A percentile compares a stretch with the other conserved stretches of the same genome.
Evolutionary conservation across 2,888 invertebrate genomes (phyloP).

Genomic region (Drosophila tripunctata): DNA sequence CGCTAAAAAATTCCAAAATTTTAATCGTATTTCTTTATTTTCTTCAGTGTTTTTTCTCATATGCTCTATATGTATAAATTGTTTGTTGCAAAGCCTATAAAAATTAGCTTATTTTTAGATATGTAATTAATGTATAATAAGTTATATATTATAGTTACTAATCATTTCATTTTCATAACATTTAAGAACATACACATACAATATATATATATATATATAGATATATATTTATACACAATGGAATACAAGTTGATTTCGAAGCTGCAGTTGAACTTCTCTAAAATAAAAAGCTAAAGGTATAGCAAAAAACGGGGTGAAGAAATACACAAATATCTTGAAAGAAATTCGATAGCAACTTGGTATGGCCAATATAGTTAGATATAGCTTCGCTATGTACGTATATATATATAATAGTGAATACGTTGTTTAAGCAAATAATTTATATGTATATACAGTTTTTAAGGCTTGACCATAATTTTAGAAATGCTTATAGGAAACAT

Average conservation of each 20-base stretch:
- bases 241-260: neutral
- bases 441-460: neutral
- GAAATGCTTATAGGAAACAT: too few species aligned
- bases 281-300: too few species aligned
- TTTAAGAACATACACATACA: constrained; percentile 17
- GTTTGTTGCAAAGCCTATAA: constrained; percentile 1
- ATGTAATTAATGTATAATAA: constrained; percentile 4
- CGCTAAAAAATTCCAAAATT: neutral
- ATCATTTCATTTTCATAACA: constrained; percentile 15
- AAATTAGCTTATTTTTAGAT: neutral
- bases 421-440: too few species aligned
- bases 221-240: constrained; percentile 7
- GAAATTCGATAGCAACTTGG: too few species aligned
- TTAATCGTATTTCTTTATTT: neutral
- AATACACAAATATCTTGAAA: too few species aligned
- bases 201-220: too few species aligned
- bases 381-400: too few species aligned
- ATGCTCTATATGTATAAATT: neutral
- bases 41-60: neutral
- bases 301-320: too few species aligned
- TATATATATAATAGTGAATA: too few species aligned
- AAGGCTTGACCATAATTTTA: too few species aligned
- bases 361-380: too few species aligned
- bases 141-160: constrained; percentile 1
- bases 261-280: neutral